phyloP scores from a whole-genome alignment of 2,888 invertebrate genomes.

The Tipula helvola region DNA sequence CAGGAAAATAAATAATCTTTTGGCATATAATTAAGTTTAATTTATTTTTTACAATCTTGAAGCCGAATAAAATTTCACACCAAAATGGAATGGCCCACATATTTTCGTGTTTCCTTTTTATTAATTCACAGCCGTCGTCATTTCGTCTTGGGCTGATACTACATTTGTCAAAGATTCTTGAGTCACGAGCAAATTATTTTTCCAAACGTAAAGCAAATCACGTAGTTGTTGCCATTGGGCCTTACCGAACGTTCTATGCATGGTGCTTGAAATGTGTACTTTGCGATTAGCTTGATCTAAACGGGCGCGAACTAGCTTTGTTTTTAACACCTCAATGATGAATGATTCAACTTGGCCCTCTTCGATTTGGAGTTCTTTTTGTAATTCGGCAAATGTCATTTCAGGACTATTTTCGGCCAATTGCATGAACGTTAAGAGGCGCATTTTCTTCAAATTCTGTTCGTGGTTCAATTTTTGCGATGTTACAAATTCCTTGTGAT shows the following conservation, averaged over 20 bases:
- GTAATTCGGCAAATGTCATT: conserved; percentile 81
- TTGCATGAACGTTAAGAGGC: conserved; percentile 93
- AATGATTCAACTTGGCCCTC: conserved; percentile 90
- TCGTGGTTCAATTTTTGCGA: conserved; percentile 78
- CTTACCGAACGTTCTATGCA: conserved; percentile 88
- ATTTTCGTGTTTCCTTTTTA: not conserved
- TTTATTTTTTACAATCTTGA: not conserved
- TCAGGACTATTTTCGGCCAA: conserved; percentile 89
- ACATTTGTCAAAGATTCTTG: conserved; percentile 73
- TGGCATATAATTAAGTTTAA: not conserved
- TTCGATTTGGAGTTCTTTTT: conserved; percentile 74
- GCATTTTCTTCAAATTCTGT: conserved; percentile 93
- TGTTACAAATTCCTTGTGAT: conserved; percentile 83
- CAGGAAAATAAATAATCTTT: not conserved
- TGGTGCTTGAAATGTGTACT: conserved; percentile 82
- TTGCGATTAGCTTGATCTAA: conserved; percentile 81
- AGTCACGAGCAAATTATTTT: conserved; percentile 63
- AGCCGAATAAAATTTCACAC: not conserved
- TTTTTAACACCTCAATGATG: conserved; percentile 90
- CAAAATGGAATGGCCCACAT: not conserved
- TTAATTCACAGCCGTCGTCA: conserved; percentile 15
- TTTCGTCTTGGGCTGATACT: conserved; percentile 56
- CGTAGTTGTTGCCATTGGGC: conserved; percentile 88
- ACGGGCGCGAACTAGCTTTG: conserved; percentile 80
- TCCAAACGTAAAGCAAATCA: conserved; percentile 74